Evolutionary conservation across 2,113 vertebrate species (phyloP).

Genomic region (Sturnus vulgaris): DNA sequence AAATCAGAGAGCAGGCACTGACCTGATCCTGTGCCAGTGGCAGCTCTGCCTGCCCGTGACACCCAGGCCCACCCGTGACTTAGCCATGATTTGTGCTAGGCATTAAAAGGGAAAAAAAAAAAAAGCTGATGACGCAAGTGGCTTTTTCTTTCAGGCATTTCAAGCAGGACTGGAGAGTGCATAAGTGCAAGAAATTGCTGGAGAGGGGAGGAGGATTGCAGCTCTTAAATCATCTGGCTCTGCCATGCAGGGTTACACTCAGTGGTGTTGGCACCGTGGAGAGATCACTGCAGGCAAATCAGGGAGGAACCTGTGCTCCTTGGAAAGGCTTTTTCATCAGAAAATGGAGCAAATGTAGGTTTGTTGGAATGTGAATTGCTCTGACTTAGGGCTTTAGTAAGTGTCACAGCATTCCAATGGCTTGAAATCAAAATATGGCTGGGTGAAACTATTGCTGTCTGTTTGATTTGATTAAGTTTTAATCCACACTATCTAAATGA

Average conservation of each 20-base stretch:
- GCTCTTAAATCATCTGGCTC: not conserved
- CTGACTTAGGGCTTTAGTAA: not conserved
- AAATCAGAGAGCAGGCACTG: not conserved
- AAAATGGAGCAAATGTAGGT: not conserved
- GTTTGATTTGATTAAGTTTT: not conserved
- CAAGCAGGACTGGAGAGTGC: not conserved
- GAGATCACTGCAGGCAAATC: not conserved
- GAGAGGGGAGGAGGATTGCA: slow-evolving; percentile 12
- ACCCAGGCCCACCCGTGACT: not conserved
- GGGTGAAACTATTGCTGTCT: not conserved
- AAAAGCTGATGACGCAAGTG: not conserved
- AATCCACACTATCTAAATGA: not conserved
- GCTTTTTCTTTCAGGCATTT: slow-evolving; percentile 14
- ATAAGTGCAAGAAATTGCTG: not conserved
- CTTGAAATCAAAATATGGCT: not conserved
- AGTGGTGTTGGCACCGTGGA: not conserved
- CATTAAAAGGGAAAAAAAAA: not conserved
- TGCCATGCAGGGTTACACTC: not conserved
- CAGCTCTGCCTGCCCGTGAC: not conserved
- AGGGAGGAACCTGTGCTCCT: not conserved
- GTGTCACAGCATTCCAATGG: not conserved
- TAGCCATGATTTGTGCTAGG: not conserved
- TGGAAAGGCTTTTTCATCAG: not conserved
- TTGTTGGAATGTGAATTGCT: not conserved
- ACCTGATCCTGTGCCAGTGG: not conserved